Conservation (phyloP, 37 sponge, comb jelly and placozoan species). For the Oopsacas minuta region DNA sequence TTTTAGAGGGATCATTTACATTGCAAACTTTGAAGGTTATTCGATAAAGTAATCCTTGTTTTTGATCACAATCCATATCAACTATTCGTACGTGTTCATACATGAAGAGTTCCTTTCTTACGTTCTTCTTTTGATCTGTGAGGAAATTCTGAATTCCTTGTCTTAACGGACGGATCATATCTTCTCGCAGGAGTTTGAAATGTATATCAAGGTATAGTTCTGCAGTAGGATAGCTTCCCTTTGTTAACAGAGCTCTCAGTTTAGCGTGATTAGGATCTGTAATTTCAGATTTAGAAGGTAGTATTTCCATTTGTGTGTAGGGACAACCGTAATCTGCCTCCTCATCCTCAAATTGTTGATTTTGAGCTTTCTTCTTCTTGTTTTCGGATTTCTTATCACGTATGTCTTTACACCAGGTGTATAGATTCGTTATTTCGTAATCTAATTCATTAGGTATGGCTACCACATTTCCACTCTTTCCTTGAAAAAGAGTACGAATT, state of each 20-base stretch:
- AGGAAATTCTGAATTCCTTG: constrained; percentile 42
- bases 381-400: background rate
- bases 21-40: constrained; percentile 40
- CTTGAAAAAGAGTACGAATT: background rate
- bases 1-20: background rate
- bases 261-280: background rate
- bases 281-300: background rate
- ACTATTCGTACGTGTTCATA: constrained; percentile 39
- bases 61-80: constrained; percentile 18
- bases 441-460: background rate
- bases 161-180: constrained; percentile 71
- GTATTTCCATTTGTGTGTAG: background rate
- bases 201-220: constrained; percentile 71
- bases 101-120: constrained; percentile 38
- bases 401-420: background rate
- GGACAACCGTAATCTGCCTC: background rate
- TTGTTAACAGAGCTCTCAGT: constrained; percentile 38
- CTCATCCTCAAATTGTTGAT: background rate
- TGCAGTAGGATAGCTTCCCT: constrained; percentile 42
- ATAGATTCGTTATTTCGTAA: background rate
- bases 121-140: constrained; percentile 3
- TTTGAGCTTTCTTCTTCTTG: background rate
- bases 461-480: background rate
- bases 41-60: constrained; percentile 37
- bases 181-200: constrained; percentile 72